Percentiles rank a stretch among this genome's conserved stretches.
Evolutionary conservation across 2,888 invertebrate species (phyloP).

Genomic region (Lagria hirta): DNA sequence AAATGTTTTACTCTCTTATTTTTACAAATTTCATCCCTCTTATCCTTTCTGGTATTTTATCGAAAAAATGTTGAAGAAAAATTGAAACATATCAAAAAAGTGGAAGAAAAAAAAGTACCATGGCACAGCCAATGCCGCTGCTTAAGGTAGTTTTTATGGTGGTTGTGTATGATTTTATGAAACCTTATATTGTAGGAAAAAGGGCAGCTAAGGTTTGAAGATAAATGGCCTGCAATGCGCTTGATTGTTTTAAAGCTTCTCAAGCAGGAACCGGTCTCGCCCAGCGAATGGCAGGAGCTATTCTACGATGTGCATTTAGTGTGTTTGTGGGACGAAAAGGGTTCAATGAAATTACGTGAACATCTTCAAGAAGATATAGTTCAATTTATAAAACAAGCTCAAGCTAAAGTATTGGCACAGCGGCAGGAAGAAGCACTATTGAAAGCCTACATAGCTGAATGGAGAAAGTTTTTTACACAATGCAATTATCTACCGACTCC

Average conservation of each 20-base stretch:
- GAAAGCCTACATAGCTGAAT: slow-evolving; percentile 96
- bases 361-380: slow-evolving; percentile 90
- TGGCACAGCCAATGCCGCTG: neutral
- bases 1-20: no score
- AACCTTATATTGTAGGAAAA: slow-evolving; percentile 62
- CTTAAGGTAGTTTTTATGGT: no score
- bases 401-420: slow-evolving; percentile 84
- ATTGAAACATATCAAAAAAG: no score
- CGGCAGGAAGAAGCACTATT: slow-evolving; percentile 93
- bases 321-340: slow-evolving; percentile 96
- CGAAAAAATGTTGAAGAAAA: no score
- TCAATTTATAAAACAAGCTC: slow-evolving; percentile 92
- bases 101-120: no score
- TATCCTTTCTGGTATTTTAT: no score
- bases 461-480: slow-evolving; percentile 98
- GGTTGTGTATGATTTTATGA: no score
- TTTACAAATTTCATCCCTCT: no score
- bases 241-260: slow-evolving; percentile 91
- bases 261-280: slow-evolving; percentile 90
- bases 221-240: slow-evolving; percentile 95
- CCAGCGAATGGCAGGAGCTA: slow-evolving; percentile 96
- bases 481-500: slow-evolving; percentile 96
- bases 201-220: slow-evolving; percentile 85
- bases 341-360: slow-evolving; percentile 83
- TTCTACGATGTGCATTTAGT: slow-evolving; percentile 96